phyloP scores from a whole-genome alignment of 2,888 invertebrate species.

The Pinctada fucata region DNA sequence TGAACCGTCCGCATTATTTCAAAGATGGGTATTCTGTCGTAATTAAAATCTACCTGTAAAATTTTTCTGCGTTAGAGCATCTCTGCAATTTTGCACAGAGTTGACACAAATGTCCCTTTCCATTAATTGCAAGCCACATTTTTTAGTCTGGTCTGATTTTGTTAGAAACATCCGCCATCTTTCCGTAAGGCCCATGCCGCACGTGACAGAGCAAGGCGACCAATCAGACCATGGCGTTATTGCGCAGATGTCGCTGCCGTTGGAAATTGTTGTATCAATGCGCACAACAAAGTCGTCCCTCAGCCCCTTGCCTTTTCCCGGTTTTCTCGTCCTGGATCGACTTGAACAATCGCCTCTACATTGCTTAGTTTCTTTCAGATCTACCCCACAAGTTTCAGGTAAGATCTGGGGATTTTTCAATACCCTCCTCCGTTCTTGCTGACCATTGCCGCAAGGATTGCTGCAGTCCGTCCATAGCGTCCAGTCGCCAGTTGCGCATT shows the following conservation, averaged over 20 bases:
- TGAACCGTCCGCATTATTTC: no score
- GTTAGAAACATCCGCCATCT: conserved; percentile 68
- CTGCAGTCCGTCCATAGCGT: conserved; percentile 79
- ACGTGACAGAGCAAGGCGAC: conserved; percentile 88
- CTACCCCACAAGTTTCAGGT: conserved; percentile 66
- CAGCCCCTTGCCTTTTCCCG: conserved; percentile 49
- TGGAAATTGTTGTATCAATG: conserved; percentile 54
- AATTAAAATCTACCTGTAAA: conserved; percentile 64
- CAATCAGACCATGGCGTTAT: conserved; percentile 90
- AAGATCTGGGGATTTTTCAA: conserved; percentile 67
- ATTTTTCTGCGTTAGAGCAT: conserved; percentile 75
- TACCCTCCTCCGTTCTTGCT: conserved; percentile 81
- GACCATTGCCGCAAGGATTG: conserved; percentile 80
- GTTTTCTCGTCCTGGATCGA: conserved; percentile 41
- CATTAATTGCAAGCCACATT: conserved; percentile 64
- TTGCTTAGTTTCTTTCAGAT: conserved; percentile 68
- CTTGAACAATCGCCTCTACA: conserved; percentile 69
- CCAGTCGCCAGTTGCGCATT: conserved; percentile 81
- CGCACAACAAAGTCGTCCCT: conserved; percentile 63
- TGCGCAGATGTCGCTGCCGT: conserved; percentile 76
- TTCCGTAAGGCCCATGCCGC: conserved; percentile 83
- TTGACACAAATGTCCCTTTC: conserved; percentile 70
- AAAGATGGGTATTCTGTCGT: not conserved
- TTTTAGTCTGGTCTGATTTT: conserved; percentile 57
- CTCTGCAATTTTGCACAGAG: conserved; percentile 69